Evolutionary conservation across 2,113 vertebrate species (phyloP).

Genomic region (Gopherus flavomarginatus): DNA sequence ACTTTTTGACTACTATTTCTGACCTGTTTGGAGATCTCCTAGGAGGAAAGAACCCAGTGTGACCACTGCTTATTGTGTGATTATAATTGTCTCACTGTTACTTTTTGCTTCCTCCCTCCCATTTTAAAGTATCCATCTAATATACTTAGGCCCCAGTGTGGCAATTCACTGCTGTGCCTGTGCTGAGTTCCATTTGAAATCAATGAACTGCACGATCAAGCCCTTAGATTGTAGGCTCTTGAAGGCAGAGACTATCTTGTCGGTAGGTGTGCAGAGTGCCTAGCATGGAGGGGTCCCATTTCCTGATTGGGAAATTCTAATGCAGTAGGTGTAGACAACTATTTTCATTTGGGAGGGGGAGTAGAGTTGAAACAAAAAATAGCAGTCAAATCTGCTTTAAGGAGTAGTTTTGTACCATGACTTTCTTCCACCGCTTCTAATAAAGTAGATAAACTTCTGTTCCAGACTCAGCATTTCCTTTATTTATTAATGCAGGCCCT

Average conservation of each 20-base stretch:
- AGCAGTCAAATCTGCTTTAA: neutral
- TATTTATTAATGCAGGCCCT: neutral
- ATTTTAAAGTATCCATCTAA: neutral
- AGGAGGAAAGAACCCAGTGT: neutral
- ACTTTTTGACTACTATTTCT: neutral
- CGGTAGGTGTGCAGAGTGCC: neutral
- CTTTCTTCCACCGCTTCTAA: neutral
- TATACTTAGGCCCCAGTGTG: neutral
- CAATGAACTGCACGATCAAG: neutral
- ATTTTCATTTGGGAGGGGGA: neutral
- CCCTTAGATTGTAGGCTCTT: neutral
- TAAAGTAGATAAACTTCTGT: neutral
- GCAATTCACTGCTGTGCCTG: neutral
- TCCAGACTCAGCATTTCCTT: neutral
- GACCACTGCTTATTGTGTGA: neutral
- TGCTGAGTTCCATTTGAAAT: neutral
- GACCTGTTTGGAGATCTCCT: neutral
- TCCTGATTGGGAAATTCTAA: slow-evolving; percentile 22
- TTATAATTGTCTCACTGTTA: neutral
- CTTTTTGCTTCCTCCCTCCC: neutral
- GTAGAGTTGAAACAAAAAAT: neutral
- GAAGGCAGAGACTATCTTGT: neutral
- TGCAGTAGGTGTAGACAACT: neutral
- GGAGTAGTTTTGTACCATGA: neutral
- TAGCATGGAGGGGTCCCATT: slow-evolving; percentile 16